Conservation (phyloP, 1,140 invertebrate species). For the Battus philenor region DNA sequence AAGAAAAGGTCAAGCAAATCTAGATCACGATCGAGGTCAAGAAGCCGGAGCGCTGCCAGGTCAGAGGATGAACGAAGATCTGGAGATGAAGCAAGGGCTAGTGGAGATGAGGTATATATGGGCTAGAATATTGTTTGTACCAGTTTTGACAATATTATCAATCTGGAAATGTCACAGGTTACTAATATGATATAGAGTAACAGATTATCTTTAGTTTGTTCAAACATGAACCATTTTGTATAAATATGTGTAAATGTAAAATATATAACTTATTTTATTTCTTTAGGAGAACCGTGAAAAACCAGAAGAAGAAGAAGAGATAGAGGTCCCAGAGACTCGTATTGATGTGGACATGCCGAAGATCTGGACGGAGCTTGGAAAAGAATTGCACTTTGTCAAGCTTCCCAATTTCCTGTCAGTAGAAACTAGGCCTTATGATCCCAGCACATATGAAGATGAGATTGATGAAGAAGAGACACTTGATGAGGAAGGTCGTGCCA, state of each 20-base stretch:
- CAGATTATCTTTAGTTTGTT: no score
- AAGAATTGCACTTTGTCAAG: constrained; percentile 96
- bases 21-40: constrained; percentile 45
- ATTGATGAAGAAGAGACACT: constrained; percentile 99
- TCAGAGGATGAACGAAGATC: constrained; percentile 56
- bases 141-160: no score
- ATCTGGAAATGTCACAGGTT: no score
- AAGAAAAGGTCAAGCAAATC: constrained; percentile 52
- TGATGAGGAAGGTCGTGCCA: constrained; percentile 97
- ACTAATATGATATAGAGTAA: no score
- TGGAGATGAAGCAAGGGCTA: constrained; percentile 70
- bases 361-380: constrained; percentile 93
- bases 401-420: constrained; percentile 95
- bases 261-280: no score
- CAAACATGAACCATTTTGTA: no score
- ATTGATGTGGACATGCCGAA: constrained; percentile 98
- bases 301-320: constrained; percentile 84
- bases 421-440: constrained; percentile 95
- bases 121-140: no score
- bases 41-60: constrained; percentile 41
- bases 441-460: constrained; percentile 97
- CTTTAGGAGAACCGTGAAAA: constrained; percentile 60
- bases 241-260: no score
- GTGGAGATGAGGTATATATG: constrained; percentile 66
- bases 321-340: constrained; percentile 91